Evolutionary conservation across 2,797 vertebrate species (phyloP), one percentile per base, ranked within the genome.

Genomic region (Ispidina lecontei): DNA sequence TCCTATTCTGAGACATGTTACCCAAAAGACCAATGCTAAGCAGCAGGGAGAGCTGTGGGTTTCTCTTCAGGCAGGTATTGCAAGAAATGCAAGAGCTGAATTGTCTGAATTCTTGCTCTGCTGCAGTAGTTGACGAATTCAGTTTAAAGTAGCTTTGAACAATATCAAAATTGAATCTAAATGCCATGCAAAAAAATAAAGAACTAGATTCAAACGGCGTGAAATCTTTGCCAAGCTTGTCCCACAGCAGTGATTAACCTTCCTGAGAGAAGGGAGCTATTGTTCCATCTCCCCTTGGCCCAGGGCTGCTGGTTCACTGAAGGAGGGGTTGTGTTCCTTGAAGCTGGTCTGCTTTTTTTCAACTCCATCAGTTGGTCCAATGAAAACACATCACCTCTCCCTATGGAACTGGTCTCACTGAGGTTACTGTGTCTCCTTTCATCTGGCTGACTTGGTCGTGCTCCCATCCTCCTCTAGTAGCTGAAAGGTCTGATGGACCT

Each of bases 181-280:
- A 64, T 64, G 25, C 9, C 9, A 9, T 29, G 28, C 1, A 18
- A 63, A 81, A 72, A 29, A 29, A 28, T 7, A 33, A 56, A 6
- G 1, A 49, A 4, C 62, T 85, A 47, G 14, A 55, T 92, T 87
- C 62, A 75, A 35, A 33, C 8, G 19, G 47, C n/a, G 2, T 59
- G 29, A 81, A 22, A 20, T 49, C 44, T 51, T 68, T 87, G 58
- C 65, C 62, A 62, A 71, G 8, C 22, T 52, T 12, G 3, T 83
- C 83, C 59, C 29, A 28, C 58, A 51, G 65, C 2, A 3, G 12
- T 41, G 22, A 25, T 72, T 88, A 80, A 77, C 73, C 70, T 92
- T 87, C 70, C 26, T 21, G 29, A 93, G 73, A 94, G 70, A 93
- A 96, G 59, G 63, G 51, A 87, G n/a, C 63, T 83, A 6, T 69